Percentiles rank a stretch among this genome's conserved stretches.
These are phyloP conservation scores for Chrysomela aeneicollis DNA, from an alignment of 2,888 invertebrate species.

Conservation along the genomic window DNA sequence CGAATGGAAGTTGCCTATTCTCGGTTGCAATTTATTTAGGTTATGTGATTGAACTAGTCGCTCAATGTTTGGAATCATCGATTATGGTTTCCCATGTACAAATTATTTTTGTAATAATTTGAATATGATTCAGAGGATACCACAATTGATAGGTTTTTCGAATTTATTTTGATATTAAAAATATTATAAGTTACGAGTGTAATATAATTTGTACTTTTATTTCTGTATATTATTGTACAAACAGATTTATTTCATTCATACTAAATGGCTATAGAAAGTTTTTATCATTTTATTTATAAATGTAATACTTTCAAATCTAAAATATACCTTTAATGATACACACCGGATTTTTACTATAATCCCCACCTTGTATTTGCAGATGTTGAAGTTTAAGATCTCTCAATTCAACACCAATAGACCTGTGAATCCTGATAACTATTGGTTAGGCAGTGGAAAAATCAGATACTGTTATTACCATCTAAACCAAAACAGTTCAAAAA, in stretches of 20 bases:
- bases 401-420: too few relatives aligned
- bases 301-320: conserved; percentile 29
- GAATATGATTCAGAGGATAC: conserved; percentile 21
- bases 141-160: conserved; percentile 35
- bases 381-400: too few relatives aligned
- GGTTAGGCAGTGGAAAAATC: too few relatives aligned
- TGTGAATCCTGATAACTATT: too few relatives aligned
- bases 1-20: conserved; percentile 16
- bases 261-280: conserved; percentile 48
- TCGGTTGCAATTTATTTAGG: conserved; percentile 53
- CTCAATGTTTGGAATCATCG: conserved; percentile 48
- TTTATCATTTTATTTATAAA: conserved; percentile 48
- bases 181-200: conserved; percentile 44
- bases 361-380: too few relatives aligned
- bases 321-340: conserved; percentile 26
- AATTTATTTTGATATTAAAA: conserved; percentile 47
- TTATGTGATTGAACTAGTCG: conserved; percentile 61
- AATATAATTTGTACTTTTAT: conserved; percentile 47
- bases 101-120: conserved; percentile 45
- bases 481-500: too few relatives aligned
- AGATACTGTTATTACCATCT: too few relatives aligned
- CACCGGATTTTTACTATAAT: neutral
- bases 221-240: conserved; percentile 58
- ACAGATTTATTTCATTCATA: conserved; percentile 51
- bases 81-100: conserved; percentile 27